A percentile compares a stretch with the other conserved stretches of the same genome.
Evolutionary conservation across 1,140 invertebrate species (phyloP).

Genomic region (Temnothorax nylanderi): DNA sequence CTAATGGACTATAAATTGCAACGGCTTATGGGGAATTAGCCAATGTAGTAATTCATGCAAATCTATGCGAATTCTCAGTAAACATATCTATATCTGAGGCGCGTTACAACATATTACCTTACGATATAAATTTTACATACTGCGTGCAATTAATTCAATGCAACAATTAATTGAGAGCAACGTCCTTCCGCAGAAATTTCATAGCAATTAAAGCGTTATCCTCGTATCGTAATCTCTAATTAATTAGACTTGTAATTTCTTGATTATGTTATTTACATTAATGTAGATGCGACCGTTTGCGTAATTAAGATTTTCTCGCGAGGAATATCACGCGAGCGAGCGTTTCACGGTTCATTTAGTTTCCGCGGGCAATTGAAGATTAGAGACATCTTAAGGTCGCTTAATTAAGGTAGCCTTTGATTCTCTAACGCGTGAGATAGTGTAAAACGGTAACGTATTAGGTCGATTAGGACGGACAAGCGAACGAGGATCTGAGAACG

Average conservation of each 20-base stretch:
- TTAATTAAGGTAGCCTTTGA: neutral
- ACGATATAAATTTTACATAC: constrained; percentile 7
- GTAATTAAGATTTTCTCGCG: neutral
- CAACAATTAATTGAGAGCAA: constrained; percentile 16
- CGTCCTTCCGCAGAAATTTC: neutral
- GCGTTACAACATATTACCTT: neutral
- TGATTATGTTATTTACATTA: neutral
- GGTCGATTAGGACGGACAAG: neutral
- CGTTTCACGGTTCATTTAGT: neutral
- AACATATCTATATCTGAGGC: neutral
- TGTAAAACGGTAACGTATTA: neutral
- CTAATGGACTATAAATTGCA: constrained; percentile 12
- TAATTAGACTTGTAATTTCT: constrained; percentile 19
- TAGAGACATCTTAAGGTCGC: neutral
- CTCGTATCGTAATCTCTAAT: neutral
- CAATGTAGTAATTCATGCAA: constrained; percentile 34
- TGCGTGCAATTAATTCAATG: neutral
- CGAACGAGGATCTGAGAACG: constrained; percentile 48
- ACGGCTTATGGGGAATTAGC: neutral
- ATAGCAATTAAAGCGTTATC: neutral
- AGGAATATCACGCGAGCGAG: neutral
- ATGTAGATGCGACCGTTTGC: too few relatives aligned
- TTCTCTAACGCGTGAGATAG: neutral
- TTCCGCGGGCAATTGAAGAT: neutral
- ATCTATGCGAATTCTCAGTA: constrained; percentile 27